Evolutionary conservation across 2,113 vertebrate species (phyloP).

Genomic region (Pluvianellus socialis): DNA sequence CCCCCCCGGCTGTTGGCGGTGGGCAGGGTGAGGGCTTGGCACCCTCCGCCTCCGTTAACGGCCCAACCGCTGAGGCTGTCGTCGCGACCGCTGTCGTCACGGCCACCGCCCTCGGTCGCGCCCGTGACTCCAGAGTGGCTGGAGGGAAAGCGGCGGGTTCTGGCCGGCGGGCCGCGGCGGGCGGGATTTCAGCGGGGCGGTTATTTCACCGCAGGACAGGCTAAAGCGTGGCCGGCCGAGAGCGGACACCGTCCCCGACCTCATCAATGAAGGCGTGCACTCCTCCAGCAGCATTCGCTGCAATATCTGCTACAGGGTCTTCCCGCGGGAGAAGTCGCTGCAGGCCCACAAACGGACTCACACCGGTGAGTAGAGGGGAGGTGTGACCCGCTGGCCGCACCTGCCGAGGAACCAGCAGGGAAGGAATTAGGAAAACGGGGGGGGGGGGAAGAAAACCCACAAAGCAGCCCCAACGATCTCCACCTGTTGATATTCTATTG

Average conservation of each 20-base stretch:
- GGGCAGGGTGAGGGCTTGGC: no score
- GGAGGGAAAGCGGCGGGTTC: rapidly evolving
- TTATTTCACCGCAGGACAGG: constrained; percentile 78
- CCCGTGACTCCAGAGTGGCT: rapidly evolving
- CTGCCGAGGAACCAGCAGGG: no score
- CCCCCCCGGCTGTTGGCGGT: no score
- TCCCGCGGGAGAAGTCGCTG: constrained; percentile 94
- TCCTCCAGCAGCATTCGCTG: constrained; percentile 98
- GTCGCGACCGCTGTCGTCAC: rapidly evolving
- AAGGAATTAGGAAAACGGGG: no score
- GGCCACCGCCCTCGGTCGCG: rapidly evolving
- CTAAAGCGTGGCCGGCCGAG: constrained; percentile 90
- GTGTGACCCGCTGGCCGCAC: no score
- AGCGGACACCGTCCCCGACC: constrained; percentile 91
- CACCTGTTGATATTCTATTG: not conserved
- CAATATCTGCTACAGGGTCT: constrained; percentile 95
- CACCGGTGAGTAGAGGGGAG: constrained; percentile 81
- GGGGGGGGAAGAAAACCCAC: no score
- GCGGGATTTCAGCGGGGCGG: rapidly evolving
- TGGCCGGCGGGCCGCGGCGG: no score
- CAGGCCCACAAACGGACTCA: constrained; percentile 98
- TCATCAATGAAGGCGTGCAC: constrained; percentile 93
- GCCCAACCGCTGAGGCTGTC: rapidly evolving
- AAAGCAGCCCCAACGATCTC: not conserved
- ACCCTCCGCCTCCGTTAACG: rapidly evolving